Evolutionary conservation across 2,113 vertebrate species (phyloP).

Genomic region (Psilopsiagon aymara): DNA sequence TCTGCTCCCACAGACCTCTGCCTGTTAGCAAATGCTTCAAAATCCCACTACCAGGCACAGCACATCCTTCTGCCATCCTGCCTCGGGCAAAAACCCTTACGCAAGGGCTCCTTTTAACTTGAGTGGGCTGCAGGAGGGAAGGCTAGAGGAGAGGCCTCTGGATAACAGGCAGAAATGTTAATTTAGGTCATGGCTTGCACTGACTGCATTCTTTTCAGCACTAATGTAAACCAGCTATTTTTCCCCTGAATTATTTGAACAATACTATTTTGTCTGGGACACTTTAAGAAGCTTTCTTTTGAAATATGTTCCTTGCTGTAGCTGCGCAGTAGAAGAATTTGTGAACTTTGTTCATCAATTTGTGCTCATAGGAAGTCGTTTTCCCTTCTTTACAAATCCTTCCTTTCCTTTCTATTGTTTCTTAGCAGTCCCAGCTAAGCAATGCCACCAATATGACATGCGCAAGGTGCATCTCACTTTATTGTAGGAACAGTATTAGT

Average conservation of each 20-base stretch:
- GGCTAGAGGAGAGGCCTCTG: background rate
- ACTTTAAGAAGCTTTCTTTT: constrained; percentile 25
- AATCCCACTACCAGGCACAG: constrained; percentile 31
- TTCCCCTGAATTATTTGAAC: background rate
- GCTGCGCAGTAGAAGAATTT: background rate
- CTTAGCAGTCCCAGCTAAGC: background rate
- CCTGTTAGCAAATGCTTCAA: constrained; percentile 49
- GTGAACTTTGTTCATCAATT: background rate
- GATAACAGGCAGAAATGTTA: background rate
- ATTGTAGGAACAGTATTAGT: background rate
- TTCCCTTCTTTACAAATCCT: background rate
- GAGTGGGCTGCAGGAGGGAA: background rate
- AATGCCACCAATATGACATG: background rate
- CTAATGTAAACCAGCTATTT: constrained; percentile 1
- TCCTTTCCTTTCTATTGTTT: background rate
- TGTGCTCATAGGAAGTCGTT: background rate
- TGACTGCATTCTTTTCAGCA: background rate
- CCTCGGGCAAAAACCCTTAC: background rate
- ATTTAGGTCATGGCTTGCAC: constrained; percentile 11
- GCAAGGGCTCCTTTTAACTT: constrained; percentile 14
- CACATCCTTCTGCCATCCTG: background rate
- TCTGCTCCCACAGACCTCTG: constrained; percentile 59
- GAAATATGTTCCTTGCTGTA: background rate
- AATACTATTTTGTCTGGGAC: background rate
- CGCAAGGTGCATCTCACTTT: background rate